phyloP scores from a whole-genome alignment of 1,140 invertebrate species.

The Calliopsis andreniformis region DNA sequence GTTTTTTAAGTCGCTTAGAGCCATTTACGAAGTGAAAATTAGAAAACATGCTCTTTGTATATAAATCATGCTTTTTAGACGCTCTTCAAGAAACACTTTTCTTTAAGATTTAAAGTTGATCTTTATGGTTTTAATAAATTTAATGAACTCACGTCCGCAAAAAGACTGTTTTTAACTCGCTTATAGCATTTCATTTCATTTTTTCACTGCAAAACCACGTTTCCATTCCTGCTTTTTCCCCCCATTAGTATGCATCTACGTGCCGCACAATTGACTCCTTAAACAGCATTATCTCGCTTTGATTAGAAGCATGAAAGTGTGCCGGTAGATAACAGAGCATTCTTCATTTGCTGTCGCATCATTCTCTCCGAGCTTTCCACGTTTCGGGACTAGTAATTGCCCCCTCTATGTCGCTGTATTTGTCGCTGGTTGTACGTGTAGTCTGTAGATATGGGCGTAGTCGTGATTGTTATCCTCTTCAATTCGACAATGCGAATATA shows the following conservation, averaged over 20 bases:
- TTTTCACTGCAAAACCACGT: background rate
- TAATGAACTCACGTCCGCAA: too few species aligned
- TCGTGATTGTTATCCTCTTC: background rate
- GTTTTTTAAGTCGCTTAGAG: too few species aligned
- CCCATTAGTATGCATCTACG: background rate
- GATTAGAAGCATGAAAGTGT: slow-evolving; percentile 33
- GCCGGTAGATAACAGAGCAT: slow-evolving; percentile 4
- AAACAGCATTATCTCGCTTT: slow-evolving; percentile 7
- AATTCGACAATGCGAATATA: slow-evolving; percentile 34
- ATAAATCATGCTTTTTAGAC: too few species aligned
- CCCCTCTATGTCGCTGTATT: background rate
- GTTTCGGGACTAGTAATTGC: too few species aligned
- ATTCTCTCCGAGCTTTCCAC: background rate
- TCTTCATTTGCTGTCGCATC: background rate
- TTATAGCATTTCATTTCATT: background rate
- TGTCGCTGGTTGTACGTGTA: slow-evolving; percentile 4
- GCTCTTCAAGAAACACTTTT: too few species aligned
- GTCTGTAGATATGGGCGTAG: slow-evolving; percentile 20
- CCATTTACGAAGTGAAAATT: too few species aligned
- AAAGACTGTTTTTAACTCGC: background rate
- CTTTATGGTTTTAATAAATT: too few species aligned
- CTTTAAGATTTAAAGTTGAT: too few species aligned
- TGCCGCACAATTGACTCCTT: background rate
- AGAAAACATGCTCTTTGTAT: too few species aligned
- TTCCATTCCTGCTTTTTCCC: background rate